Conservation (phyloP, 2,113 vertebrate species). For the Catharus fuscescens region DNA sequence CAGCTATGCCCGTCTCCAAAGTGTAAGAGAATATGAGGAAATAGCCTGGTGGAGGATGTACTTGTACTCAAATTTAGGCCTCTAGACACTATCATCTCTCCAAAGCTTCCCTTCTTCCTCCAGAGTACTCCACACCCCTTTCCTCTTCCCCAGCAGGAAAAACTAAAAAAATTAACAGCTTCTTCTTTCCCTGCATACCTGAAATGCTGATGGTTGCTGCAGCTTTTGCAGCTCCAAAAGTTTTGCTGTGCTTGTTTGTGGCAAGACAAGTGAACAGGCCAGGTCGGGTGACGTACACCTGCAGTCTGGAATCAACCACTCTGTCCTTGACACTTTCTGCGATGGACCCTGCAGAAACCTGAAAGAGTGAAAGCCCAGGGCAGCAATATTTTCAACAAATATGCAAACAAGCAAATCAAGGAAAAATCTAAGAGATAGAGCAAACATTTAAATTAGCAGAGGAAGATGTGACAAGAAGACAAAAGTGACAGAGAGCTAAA, state of each 20-base stretch:
- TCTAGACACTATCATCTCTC: not conserved
- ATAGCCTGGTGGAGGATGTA: not conserved
- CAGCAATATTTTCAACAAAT: not conserved
- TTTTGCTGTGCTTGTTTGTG: constrained; percentile 91
- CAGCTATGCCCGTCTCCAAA: not conserved
- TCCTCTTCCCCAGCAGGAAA: not conserved
- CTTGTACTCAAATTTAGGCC: not conserved
- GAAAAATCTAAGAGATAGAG: not conserved
- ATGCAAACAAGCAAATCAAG: not conserved
- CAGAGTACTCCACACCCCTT: not conserved
- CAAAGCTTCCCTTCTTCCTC: not conserved
- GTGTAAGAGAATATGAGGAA: constrained; percentile 37
- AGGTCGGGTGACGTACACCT: constrained; percentile 85
- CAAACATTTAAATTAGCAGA: not conserved
- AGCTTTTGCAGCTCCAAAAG: constrained; percentile 89
- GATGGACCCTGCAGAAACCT: constrained; percentile 89
- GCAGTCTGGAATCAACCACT: constrained; percentile 87
- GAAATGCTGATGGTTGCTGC: constrained; percentile 87
- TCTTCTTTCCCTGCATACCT: constrained; percentile 74
- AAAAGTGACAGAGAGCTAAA: not conserved
- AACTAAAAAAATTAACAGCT: not conserved
- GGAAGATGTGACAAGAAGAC: not conserved
- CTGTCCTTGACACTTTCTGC: constrained; percentile 86
- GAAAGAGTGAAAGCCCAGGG: not conserved
- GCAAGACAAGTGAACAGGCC: constrained; percentile 94